Base-by-base conservation (phyloP, 2,113 vertebrate genomes). In the Natator depressus region DNA sequence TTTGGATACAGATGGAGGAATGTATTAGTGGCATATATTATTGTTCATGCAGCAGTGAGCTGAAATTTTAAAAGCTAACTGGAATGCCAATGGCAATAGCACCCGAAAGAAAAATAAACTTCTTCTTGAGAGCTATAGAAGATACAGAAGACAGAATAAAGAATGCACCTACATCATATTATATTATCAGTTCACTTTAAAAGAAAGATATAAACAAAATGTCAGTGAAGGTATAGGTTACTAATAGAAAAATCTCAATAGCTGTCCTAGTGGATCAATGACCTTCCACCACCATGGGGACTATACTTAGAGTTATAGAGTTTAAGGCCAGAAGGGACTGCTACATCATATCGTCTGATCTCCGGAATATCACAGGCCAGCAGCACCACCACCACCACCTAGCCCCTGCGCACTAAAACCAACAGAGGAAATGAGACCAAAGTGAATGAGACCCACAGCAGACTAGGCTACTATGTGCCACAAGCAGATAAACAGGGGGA, bases 31-130 rank as follows among this genome's bases (percentile, higher is more conserved):
- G 42, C 16, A n/a, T 47, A 25, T 88, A 13, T 79, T 84, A 75
- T 50, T 94, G 81, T 88, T 95, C 85, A 87, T 82, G 88, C 57
- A 85, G 57, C 42, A 59, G 14, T 83, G 75, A 93, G 85, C 85
- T 72, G 84, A 82, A 55, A 25, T 89, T 25, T 87, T 17, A 87
- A 72, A 57, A 16, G 46, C 51, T 7, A 93, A 12, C 84, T 84
- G 29, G 90, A 57, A 95, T 7, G 72, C 46, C 87, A 95, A 89
- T 81, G 86, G 80, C 83, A 96, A 96, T 91, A 95, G 89, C 85
- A 95, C 94, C 93, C 91, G 83, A 94, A 97, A 95, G 91, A 95
- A 95, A 78, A 94, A 94, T 78, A 93, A 96, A 97, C 94, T 69
- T 69, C 35, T 69, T 89, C 94, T 92, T 81, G 11, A 91, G 81